Conservation (phyloP, 2,113 vertebrate genomes). For the Microtus pennsylvanicus region DNA sequence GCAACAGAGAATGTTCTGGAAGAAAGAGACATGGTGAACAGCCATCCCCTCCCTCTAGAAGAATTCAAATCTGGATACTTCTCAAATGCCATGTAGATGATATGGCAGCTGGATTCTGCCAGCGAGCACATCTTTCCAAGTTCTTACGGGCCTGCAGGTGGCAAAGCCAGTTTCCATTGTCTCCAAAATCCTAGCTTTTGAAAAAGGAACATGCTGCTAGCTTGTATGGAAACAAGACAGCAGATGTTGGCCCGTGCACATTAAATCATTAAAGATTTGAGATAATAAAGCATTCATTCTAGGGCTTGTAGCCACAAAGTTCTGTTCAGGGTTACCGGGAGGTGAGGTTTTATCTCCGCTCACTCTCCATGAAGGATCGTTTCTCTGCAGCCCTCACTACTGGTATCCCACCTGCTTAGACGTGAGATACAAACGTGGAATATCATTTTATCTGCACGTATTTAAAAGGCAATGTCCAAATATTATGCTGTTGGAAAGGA, state of each 20-base stretch:
- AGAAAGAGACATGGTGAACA: neutral
- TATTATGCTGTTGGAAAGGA: slow-evolving; percentile 83
- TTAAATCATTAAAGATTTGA: neutral
- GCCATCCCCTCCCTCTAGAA: neutral
- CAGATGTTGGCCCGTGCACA: neutral
- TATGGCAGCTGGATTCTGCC: neutral
- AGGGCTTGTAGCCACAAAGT: neutral
- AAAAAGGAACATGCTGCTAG: neutral
- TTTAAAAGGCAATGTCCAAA: slow-evolving; percentile 85
- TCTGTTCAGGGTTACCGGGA: slow-evolving; percentile 39
- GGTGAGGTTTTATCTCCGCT: slow-evolving; percentile 49
- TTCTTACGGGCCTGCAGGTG: slow-evolving; percentile 69
- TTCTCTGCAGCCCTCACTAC: slow-evolving; percentile 57
- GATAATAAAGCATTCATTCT: neutral
- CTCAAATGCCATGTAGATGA: rapidly evolving
- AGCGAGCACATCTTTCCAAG: neutral
- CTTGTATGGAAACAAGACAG: neutral
- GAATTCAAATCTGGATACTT: neutral
- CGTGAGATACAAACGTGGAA: slow-evolving; percentile 82
- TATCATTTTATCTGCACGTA: slow-evolving; percentile 81
- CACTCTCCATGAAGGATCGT: slow-evolving; percentile 23
- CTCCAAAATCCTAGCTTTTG: slow-evolving; percentile 31
- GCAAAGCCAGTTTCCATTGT: slow-evolving; percentile 27
- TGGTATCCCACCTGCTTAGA: slow-evolving; percentile 72
- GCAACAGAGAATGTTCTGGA: neutral